Base-by-base conservation (phyloP, 2,888 invertebrate species). In the Rhynchonema sp. region DNA sequence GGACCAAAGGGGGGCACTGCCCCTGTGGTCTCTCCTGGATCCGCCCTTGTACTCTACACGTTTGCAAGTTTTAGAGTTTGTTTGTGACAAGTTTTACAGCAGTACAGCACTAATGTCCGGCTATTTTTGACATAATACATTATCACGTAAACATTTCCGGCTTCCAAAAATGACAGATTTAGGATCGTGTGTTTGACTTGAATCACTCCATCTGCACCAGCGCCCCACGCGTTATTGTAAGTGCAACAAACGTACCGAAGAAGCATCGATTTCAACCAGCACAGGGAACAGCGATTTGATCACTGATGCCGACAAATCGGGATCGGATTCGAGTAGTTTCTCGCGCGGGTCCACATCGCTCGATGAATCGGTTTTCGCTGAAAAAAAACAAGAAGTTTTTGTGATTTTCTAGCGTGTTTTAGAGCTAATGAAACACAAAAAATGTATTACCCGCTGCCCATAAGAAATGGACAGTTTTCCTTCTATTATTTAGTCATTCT, bases 201-300 rank as follows among this genome's bases (percentile, higher is more conserved):
- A n/a, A n/a, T n/a, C n/a, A n/a, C n/a, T n/a, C n/a, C n/a, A n/a
- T n/a, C n/a, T n/a, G n/a, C n/a, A n/a, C n/a, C n/a, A n/a, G n/a
- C n/a, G n/a, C n/a, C n/a, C n/a, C n/a, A n/a, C n/a, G n/a, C n/a
- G n/a, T n/a, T n/a, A n/a, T n/a, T n/a, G n/a, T n/a, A n/a, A n/a
- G n/a, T n/a, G n/a, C 28, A 38, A 53, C 29, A 25, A 57, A 73
- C 75, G 72, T 66, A 77, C 77, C 63, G 92, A 92, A 68, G 89
- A 90, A 75, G 89, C 91, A 78, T 98, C 98, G 60, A 98, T 92
- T 79, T 98, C 94, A 76, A 94, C 94, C 55, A 98, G 79, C 29
- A 96, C 88, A 54, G 87, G 86, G 75, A 96, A 90, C 63, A 98
- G 79, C 53, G 89, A 86, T 68, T 84, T 82, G 64, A 80, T 80